A percentile compares a stretch with the other conserved stretches of the same genome.
Conservation (phyloP, 2,113 vertebrate genomes). For the Leuciscus idus region DNA sequence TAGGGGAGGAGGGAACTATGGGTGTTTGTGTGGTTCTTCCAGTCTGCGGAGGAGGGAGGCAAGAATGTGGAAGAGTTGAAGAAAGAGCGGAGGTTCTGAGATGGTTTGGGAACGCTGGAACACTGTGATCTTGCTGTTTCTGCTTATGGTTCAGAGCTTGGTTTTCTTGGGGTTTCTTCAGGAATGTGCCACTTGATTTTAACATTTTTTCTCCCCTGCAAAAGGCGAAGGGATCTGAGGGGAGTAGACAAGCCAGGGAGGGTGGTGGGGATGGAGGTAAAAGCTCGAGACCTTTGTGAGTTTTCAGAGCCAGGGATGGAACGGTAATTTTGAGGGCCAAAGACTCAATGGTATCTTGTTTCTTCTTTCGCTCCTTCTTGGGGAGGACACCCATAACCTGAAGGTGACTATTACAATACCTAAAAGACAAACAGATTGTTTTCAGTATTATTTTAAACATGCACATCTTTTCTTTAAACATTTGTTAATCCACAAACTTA, state of each 20-base stretch:
- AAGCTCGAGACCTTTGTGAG: constrained; percentile 83
- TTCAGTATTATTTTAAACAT: not conserved
- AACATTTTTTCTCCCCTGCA: constrained; percentile 68
- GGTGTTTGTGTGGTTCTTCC: constrained; percentile 34
- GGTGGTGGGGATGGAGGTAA: constrained; percentile 80
- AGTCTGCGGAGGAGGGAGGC: constrained; percentile 24
- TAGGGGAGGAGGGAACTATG: constrained; percentile 11
- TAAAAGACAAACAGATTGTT: constrained; percentile 55
- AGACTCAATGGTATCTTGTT: constrained; percentile 85
- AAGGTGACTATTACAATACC: constrained; percentile 92
- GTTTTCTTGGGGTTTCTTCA: constrained; percentile 84
- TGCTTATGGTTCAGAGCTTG: constrained; percentile 80
- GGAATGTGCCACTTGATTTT: constrained; percentile 78
- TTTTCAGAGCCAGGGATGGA: constrained; percentile 85
- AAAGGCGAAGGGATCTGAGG: constrained; percentile 87
- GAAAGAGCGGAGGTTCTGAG: constrained; percentile 85
- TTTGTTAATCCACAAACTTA: constrained; percentile 64
- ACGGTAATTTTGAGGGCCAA: constrained; percentile 86
- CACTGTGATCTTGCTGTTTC: constrained; percentile 75
- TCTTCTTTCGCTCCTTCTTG: constrained; percentile 94
- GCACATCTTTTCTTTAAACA: not conserved
- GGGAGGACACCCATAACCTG: constrained; percentile 92
- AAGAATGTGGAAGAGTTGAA: constrained; percentile 73
- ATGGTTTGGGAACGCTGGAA: constrained; percentile 71
- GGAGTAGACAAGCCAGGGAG: constrained; percentile 76